A percentile compares a stretch with the other conserved stretches of the same genome.
These are phyloP conservation scores for Sinodicranocentrus sp. DNA, from an alignment of 2,888 invertebrate genomes.

Conservation along the genomic window DNA sequence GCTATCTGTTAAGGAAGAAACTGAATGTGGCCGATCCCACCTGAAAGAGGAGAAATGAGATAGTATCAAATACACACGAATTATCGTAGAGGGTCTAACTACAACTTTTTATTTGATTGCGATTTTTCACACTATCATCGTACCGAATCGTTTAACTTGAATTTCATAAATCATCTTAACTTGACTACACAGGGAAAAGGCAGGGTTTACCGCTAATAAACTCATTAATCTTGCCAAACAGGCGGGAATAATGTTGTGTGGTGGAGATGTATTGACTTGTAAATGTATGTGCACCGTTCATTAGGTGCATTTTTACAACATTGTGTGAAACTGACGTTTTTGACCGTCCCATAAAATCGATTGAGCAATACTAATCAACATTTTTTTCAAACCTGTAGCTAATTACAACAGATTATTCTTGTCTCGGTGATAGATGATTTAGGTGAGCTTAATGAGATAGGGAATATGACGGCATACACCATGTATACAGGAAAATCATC, in stretches of 20 bases:
- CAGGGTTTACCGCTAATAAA: conserved; percentile 33
- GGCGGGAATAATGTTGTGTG: background rate
- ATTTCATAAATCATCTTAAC: conserved; percentile 37
- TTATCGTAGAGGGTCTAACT: too few species aligned
- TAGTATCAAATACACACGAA: too few species aligned
- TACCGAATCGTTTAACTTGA: background rate
- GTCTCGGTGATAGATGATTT: background rate
- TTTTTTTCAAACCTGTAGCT: conserved; percentile 34
- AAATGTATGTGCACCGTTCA: background rate
- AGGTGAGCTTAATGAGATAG: background rate
- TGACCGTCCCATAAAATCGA: conserved; percentile 38
- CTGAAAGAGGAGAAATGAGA: too few species aligned
- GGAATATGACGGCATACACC: too few species aligned
- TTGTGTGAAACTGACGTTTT: background rate
- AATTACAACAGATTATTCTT: conserved; percentile 43
- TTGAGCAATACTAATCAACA: conserved; percentile 52
- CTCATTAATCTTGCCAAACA: conserved; percentile 54
- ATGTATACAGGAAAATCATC: too few species aligned
- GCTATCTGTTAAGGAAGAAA: too few species aligned
- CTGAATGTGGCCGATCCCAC: too few species aligned
- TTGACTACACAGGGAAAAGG: background rate
- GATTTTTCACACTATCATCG: background rate
- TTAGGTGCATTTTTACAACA: too few species aligned
- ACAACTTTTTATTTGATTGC: background rate
- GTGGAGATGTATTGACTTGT: conserved; percentile 1